These are phyloP conservation scores for Papilio glaucus DNA, from an alignment of 1,140 invertebrate species.

Conservation along the genomic window DNA sequence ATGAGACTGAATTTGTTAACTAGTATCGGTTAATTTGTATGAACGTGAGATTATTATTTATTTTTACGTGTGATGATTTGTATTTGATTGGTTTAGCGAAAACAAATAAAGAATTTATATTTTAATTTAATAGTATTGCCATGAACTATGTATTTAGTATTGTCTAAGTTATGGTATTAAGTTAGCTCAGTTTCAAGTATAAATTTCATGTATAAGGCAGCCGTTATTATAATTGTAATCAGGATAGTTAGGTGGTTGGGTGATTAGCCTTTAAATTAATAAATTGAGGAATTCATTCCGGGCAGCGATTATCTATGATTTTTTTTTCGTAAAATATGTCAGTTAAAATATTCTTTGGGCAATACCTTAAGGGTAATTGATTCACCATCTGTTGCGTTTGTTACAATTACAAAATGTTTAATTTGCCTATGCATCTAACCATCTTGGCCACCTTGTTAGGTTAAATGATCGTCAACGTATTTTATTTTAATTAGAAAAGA, in stretches of 20 bases:
- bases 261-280: background rate
- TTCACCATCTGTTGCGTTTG: background rate
- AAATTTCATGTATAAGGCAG: conserved; percentile 34
- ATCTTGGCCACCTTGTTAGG: background rate
- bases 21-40: conserved; percentile 61
- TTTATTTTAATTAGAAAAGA: conserved; percentile 41
- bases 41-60: conserved; percentile 77
- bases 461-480: background rate
- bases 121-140: conserved; percentile 57
- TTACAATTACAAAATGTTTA: background rate
- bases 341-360: background rate
- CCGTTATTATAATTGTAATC: conserved; percentile 20
- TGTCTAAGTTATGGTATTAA: conserved; percentile 35
- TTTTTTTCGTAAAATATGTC: background rate
- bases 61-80: conserved; percentile 57
- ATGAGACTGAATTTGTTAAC: conserved; percentile 82
- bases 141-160: conserved; percentile 50
- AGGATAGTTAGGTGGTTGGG: background rate
- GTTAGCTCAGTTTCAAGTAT: conserved; percentile 32
- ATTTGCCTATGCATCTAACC: background rate
- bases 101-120: conserved; percentile 53
- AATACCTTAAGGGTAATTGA: background rate
- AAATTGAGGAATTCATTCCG: too few relatives aligned
- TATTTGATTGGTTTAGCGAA: conserved; percentile 55
- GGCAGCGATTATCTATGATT: too few relatives aligned